phyloP scores from a whole-genome alignment of 1,140 invertebrate genomes.

The Rhagoletis zephyria region DNA sequence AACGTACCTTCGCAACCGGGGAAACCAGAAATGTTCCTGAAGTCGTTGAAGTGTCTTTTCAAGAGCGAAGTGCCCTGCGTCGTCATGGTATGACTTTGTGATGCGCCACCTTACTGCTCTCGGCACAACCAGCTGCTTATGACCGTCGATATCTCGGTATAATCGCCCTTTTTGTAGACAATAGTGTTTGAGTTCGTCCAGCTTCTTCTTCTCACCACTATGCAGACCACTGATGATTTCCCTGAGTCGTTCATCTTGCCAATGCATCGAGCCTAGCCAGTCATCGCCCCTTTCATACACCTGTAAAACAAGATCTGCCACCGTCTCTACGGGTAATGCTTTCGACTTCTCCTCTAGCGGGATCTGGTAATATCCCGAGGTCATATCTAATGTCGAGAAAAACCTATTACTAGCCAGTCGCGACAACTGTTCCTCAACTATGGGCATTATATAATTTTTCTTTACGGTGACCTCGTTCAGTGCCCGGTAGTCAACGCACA shows the following conservation, averaged over 20 bases:
- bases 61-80: no score
- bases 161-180: background rate
- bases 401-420: conserved; percentile 66
- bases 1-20: no score
- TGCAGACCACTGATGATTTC: background rate
- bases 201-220: background rate
- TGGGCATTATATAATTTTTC: conserved; percentile 75
- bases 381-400: conserved; percentile 63
- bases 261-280: background rate
- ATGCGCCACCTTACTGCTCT: no score
- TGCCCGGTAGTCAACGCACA: conserved; percentile 62
- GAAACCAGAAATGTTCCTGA: no score
- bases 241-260: background rate
- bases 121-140: background rate
- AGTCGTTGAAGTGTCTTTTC: no score
- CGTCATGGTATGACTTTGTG: no score
- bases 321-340: no score
- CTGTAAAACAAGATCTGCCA: background rate
- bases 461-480: conserved; percentile 66
- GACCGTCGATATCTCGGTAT: background rate
- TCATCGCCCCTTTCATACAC: background rate
- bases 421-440: conserved; percentile 73
- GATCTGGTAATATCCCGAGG: no score
- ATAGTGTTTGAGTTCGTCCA: background rate
- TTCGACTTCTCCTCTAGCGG: no score